Base-by-base conservation (phyloP, 2,113 vertebrate species). In the Raja brachyura region DNA sequence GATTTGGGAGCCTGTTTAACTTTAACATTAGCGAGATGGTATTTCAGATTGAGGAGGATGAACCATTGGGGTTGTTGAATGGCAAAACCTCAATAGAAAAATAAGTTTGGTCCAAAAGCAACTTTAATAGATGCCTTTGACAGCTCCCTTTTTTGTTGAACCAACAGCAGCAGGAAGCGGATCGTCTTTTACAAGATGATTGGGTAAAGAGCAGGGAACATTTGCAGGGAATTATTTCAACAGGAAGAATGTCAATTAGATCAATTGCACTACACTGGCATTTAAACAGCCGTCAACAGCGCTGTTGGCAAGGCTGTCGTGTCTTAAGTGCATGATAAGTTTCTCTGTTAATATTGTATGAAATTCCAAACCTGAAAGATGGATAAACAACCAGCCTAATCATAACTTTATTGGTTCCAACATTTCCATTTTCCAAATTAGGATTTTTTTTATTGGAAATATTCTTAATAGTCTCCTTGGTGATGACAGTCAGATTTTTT, bases 371-470 rank as follows among this genome's bases (percentile, higher is more conserved):
- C 20, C 20, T 54, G 4, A 20, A 3, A 85, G 48, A 85, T 85
- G 54, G 22, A 85, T 86, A 63, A 63, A 63, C 59, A 63, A 63
- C n/a, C 48, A 83, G 75, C n/a, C 75, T 77, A 75, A 77, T 13
- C 28, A 25, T 48, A 39, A 20, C 20, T 81, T 54, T 54, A 81
- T 81, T 54, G 22, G 48, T 81, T 81, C 78, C 78, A 25, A 54
- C 78, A 81, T 28, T 61, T 22, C 83, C 25, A 88, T 88, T 61
- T 63, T 88, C 83, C n/a, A 54, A 59, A 88, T 88, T 31, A 48
- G 39, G 39, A 48, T 48, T 48, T 48, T 48, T 83, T 83, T 13
- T 63, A 90, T n/a, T 9, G 14, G 63, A 66, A 88, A 33, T 66
- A 33, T 11, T 88, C 25, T 88, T 88, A n/a, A 90, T 63, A 33